Evolutionary conservation across 1,140 invertebrate species (phyloP), one percentile per base, ranked within the genome.

Genomic region (Mactra quadrangularis): DNA sequence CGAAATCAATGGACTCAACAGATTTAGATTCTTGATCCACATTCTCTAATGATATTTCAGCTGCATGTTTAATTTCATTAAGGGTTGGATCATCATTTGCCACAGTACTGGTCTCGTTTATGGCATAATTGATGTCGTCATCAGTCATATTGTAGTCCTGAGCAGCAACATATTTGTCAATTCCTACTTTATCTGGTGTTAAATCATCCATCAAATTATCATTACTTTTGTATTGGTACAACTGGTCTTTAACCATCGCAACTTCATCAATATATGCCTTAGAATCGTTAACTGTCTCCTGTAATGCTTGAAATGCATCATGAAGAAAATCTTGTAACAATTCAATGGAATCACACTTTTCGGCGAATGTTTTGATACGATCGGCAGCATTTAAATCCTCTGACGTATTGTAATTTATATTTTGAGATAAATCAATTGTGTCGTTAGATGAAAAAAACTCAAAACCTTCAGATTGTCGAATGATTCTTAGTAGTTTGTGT

Each of bases 91-190:
- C 62, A 55, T 55, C 25, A 22, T 19, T 3, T 13, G 64, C 6
- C 3, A 29, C 60, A 38, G 29, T 33, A 19, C 55, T 78, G 11
- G 60, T 45, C 52, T 55, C 52, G 11, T 66, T 59, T 9, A 78
- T 50, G 22, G 76, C 47, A 22, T 17, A 45, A 27, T 53, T 19
- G 47, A 78, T 52, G 22, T 78, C 76, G 19, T 45, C 41, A 7
- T 53, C 27, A 19, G 41, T 68, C 47, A 78, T 68, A 33, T 78
- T 78, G 29, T 52, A 78, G 22, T 66, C 76, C 1, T 29, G 13
- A 38, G 53, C 45, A 17, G 76, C 76, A 33, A 50, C 31, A 17
- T 35, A 38, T 68, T 3, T 15, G 55, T 62, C 52, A 17, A 78
- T 57, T 19, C 76, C 76, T 31, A 38, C 52, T 45, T 31, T 33